These are phyloP conservation scores for Bufo gargarizans DNA, from an alignment of 2,113 vertebrate genomes.

Conservation along the genomic window DNA sequence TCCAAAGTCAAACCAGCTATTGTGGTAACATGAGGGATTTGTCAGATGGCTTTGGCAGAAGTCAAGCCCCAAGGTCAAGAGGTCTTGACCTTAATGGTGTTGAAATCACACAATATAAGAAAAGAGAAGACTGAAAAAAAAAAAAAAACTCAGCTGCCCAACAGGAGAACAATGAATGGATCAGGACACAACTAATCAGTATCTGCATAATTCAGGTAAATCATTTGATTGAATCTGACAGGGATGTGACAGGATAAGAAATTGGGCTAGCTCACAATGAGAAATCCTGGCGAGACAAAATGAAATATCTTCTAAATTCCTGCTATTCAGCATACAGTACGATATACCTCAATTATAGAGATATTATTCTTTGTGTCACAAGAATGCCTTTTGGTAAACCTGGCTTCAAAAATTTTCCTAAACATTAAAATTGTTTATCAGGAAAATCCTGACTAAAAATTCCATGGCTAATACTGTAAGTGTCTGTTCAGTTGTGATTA, in stretches of 20 bases:
- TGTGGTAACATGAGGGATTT: constrained; percentile 89
- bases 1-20: constrained; percentile 85
- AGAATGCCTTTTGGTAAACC: not conserved
- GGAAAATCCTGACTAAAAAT: not conserved
- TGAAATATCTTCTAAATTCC: not conserved
- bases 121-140: constrained; percentile 80
- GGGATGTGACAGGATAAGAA: constrained; percentile 91
- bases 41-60: constrained; percentile 96
- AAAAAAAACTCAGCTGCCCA: constrained; percentile 85
- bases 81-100: constrained; percentile 96
- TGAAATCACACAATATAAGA: constrained; percentile 82
- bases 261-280: constrained; percentile 62
- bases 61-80: constrained; percentile 98
- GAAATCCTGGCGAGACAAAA: constrained; percentile 16
- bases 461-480: constrained; percentile 19
- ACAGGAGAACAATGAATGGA: constrained; percentile 87
- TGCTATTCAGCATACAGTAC: not conserved
- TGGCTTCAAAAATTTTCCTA: not conserved
- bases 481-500: not conserved
- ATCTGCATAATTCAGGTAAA: constrained; percentile 99
- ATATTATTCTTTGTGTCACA: constrained; percentile 14
- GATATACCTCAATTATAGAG: not conserved
- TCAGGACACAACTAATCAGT: constrained; percentile 82
- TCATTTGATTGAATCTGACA: constrained; percentile 98
- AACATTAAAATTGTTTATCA: not conserved